These are phyloP conservation scores for Zoanthus gigantus DNA, from an alignment of 92 coral and sea anemone genomes.

Conservation along the genomic window DNA sequence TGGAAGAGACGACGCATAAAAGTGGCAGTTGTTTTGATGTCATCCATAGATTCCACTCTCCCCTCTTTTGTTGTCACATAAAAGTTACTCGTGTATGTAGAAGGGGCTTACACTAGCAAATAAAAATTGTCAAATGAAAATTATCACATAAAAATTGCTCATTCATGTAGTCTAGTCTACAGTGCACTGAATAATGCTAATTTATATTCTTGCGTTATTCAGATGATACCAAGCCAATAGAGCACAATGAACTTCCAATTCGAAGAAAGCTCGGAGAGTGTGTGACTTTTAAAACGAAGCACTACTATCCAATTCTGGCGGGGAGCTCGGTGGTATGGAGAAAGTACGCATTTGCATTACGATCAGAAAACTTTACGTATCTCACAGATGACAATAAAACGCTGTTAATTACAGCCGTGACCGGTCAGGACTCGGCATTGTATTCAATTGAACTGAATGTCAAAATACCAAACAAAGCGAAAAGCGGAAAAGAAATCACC, in stretches of 20 bases:
- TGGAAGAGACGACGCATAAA: too few species aligned
- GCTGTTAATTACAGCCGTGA: slow-evolving; percentile 63
- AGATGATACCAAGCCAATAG: slow-evolving; percentile 16
- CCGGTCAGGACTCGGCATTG: slow-evolving; percentile 75
- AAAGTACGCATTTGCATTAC: slow-evolving; percentile 39
- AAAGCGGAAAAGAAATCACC: slow-evolving; percentile 77
- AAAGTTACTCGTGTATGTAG: too few species aligned
- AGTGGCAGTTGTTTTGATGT: too few species aligned
- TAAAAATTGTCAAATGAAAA: too few species aligned
- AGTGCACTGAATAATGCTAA: background rate
- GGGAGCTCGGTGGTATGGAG: slow-evolving; percentile 60
- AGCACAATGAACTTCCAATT: slow-evolving; percentile 62
- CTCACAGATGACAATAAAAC: slow-evolving; percentile 40
- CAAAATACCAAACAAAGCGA: slow-evolving; percentile 10
- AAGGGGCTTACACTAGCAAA: too few species aligned
- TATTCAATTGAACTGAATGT: slow-evolving; percentile 80
- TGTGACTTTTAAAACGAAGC: slow-evolving; percentile 61
- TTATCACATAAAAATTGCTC: too few species aligned
- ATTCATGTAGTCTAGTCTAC: too few species aligned
- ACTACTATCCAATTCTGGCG: slow-evolving; percentile 56
- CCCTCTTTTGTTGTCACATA: too few species aligned
- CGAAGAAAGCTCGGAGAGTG: slow-evolving; percentile 81
- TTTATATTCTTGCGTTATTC: background rate
- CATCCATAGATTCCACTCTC: too few species aligned
- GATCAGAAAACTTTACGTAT: slow-evolving; percentile 39